phyloP scores from a whole-genome alignment of 2,888 invertebrate genomes.

The Drosophila limbata region DNA sequence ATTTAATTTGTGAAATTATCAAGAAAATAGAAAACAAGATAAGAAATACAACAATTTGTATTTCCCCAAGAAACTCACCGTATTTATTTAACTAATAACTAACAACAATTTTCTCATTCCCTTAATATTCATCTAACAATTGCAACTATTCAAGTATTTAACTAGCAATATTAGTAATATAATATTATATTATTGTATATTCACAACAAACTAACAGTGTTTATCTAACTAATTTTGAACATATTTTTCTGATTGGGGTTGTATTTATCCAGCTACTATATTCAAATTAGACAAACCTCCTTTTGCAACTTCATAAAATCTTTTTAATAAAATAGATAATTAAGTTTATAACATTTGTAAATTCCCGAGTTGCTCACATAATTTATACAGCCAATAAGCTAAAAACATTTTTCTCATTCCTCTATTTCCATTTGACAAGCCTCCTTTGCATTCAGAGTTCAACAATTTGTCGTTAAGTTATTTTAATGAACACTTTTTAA shows the following conservation, averaged over 20 bases:
- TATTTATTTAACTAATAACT: background rate
- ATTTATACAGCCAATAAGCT: constrained; percentile 18
- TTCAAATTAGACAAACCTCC: background rate
- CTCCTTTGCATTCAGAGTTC: constrained; percentile 27
- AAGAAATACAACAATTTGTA: background rate
- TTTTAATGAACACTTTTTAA: constrained; percentile 51
- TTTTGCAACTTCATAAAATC: background rate
- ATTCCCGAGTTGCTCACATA: constrained; percentile 2
- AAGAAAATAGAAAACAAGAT: background rate
- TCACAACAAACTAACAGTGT: background rate
- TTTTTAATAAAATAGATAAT: background rate
- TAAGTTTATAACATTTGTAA: background rate
- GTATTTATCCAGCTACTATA: background rate
- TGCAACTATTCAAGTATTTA: too few relatives aligned
- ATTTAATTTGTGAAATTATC: constrained; percentile 1
- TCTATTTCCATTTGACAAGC: constrained; percentile 43
- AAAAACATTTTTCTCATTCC: constrained; percentile 21
- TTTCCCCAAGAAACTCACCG: background rate
- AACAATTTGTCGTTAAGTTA: constrained; percentile 63
- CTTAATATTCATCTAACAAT: background rate
- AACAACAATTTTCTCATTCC: background rate
- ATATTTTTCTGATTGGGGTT: background rate
- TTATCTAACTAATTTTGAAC: background rate
- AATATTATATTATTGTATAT: too few relatives aligned
- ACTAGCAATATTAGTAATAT: too few relatives aligned